Percentiles rank a stretch among this genome's conserved stretches.
phyloP scores from a whole-genome alignment of 2,113 vertebrate genomes.

The Pomatostomus ruficeps region DNA sequence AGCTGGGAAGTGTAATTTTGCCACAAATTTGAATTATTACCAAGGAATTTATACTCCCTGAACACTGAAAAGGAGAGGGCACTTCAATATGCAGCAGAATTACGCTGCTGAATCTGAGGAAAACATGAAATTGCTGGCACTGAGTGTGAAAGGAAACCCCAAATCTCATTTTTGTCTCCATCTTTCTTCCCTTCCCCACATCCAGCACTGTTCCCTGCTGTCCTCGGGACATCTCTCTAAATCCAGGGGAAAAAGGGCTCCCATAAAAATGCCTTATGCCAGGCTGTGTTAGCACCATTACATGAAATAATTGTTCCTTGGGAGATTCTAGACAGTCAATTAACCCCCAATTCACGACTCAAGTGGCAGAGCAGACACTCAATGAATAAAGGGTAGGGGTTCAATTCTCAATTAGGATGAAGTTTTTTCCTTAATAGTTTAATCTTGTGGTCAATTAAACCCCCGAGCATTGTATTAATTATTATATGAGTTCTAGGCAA shows the following conservation, averaged over 20 bases:
- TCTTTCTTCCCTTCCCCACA: not conserved
- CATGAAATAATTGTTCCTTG: constrained; percentile 55
- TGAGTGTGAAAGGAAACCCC: not conserved
- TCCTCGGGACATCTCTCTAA: not conserved
- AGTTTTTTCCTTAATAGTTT: constrained; percentile 32
- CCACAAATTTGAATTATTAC: not conserved
- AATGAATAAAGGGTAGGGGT: constrained; percentile 48
- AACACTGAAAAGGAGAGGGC: not conserved
- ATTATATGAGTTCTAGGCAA: constrained; percentile 12
- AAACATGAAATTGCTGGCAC: not conserved
- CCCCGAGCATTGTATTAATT: constrained; percentile 9
- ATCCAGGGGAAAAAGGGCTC: not conserved
- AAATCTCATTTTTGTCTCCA: not conserved
- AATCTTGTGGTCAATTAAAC: constrained; percentile 57
- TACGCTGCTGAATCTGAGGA: not conserved
- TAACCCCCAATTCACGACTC: constrained; percentile 48
- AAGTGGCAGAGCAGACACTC: constrained; percentile 29
- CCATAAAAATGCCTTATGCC: not conserved
- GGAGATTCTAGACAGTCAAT: constrained; percentile 49
- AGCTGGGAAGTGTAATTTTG: not conserved
- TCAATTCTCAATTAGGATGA: constrained; percentile 43
- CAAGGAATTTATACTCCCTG: not conserved
- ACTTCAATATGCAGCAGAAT: not conserved
- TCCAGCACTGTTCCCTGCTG: not conserved
- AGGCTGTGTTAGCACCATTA: not conserved